Conservation (phyloP, 1,140 invertebrate genomes). For the Zaprionus gabonicus region DNA sequence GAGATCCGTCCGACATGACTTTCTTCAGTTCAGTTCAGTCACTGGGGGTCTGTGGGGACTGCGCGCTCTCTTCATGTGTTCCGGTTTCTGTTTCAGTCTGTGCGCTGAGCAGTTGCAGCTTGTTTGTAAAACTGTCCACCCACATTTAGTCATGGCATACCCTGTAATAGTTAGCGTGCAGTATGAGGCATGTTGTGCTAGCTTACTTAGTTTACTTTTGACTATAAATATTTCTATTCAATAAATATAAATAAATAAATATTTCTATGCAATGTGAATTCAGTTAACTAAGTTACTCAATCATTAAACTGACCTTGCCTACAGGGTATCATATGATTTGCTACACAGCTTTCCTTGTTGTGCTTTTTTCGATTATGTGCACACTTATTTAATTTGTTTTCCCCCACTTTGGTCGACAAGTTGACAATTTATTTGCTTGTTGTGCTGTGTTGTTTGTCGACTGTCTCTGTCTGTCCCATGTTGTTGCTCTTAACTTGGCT, state of each 20-base stretch:
- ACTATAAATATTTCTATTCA: not conserved
- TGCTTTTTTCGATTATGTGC: conserved; percentile 1
- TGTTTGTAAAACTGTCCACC: conserved; percentile 28
- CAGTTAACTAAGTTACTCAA: no score
- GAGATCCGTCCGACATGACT: conserved; percentile 17
- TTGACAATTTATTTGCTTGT: conserved; percentile 55
- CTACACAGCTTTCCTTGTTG: not conserved
- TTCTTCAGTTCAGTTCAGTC: conserved; percentile 10
- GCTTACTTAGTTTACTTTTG: not conserved
- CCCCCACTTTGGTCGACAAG: conserved; percentile 32
- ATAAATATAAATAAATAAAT: no score
- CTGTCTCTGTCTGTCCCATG: not conserved
- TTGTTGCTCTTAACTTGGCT: conserved; percentile 35
- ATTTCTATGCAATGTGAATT: no score
- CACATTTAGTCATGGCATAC: conserved; percentile 2
- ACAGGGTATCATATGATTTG: not conserved
- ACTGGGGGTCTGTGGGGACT: not conserved
- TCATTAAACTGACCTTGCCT: no score
- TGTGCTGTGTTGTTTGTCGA: conserved; percentile 24
- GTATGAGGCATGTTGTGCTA: not conserved
- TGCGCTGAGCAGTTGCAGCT: conserved; percentile 15
- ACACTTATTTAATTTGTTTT: conserved; percentile 37
- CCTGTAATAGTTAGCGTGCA: no score
- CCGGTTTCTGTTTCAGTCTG: conserved; percentile 14
- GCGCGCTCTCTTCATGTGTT: not conserved